Conservation (phyloP, 2,113 vertebrate genomes). For the Mohoua ochrocephala region DNA sequence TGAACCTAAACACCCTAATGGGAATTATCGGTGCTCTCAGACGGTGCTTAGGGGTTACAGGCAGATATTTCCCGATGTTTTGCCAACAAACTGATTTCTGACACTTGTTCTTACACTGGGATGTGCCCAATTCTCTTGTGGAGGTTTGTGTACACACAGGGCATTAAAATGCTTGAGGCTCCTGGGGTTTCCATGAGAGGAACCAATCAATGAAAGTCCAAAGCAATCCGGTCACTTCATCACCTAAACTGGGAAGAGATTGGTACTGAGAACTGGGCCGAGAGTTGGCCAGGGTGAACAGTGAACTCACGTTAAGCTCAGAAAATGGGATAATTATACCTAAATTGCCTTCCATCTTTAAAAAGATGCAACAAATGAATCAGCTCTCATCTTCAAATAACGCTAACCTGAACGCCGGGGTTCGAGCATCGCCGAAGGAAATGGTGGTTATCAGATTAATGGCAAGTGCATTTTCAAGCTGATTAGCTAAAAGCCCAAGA, state of each 20-base stretch:
- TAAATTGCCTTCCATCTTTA: constrained; percentile 46
- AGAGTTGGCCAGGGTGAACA: neutral
- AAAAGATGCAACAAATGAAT: constrained; percentile 47
- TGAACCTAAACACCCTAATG: neutral
- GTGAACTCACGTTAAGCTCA: neutral
- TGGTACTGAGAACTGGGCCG: neutral
- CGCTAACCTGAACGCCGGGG: neutral
- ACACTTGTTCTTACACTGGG: neutral
- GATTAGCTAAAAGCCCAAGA: constrained; percentile 2
- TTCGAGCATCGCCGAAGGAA: constrained; percentile 26
- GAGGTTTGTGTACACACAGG: neutral
- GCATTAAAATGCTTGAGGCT: neutral
- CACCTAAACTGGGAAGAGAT: neutral
- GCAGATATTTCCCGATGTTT: neutral
- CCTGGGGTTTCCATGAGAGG: neutral
- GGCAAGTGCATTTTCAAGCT: constrained; percentile 22
- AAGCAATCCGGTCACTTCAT: neutral
- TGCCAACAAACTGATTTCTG: neutral
- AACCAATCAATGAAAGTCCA: neutral
- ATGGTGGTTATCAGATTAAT: constrained; percentile 35
- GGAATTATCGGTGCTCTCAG: neutral
- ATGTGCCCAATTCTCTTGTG: neutral
- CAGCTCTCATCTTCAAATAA: constrained; percentile 14
- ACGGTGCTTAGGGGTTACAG: neutral
- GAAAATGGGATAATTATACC: neutral